Evolutionary conservation across 2,888 invertebrate species (phyloP).

Genomic region (Caenorhabditis sinica): DNA sequence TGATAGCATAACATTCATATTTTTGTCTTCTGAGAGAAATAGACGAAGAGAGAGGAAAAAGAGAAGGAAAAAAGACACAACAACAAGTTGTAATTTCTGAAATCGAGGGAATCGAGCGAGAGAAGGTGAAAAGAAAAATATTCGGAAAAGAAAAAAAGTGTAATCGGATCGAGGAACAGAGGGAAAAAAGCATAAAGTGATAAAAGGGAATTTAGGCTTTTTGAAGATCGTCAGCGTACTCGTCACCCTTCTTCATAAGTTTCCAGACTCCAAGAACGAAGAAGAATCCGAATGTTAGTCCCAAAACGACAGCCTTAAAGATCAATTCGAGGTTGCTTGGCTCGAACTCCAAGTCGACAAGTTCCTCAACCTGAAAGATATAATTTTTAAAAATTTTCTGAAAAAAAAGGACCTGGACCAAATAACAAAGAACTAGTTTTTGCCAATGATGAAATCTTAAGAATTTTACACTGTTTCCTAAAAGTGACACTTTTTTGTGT

Average conservation of each 20-base stretch:
- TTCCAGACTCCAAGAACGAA: conserved; percentile 68
- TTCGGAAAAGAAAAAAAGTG: conserved; percentile 1
- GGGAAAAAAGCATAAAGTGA: conserved; percentile 1
- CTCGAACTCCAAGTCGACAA: conserved; percentile 76
- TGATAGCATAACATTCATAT: not conserved
- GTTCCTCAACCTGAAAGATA: conserved; percentile 72
- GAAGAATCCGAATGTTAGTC: conserved; percentile 61
- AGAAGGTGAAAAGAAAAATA: not conserved
- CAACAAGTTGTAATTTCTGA: not conserved
- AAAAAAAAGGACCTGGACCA: no score
- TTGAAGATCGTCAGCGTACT: conserved; percentile 76
- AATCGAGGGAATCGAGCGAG: conserved; percentile 2
- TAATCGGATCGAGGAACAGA: conserved; percentile 9
- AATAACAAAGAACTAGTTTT: conserved; percentile 4
- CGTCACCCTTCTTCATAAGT: conserved; percentile 58
- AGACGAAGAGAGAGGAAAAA: not conserved
- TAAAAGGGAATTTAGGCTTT: conserved; percentile 59
- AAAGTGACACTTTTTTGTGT: not conserved
- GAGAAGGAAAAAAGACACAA: not conserved
- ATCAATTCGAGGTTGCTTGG: conserved; percentile 77
- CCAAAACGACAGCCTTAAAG: conserved; percentile 68
- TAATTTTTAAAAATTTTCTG: not conserved
- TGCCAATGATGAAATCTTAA: not conserved
- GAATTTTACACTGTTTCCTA: no score
- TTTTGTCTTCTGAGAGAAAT: not conserved